These are phyloP conservation scores for Hermaeophaga mercurialis DNA, from an alignment of 2,888 invertebrate genomes.

Conservation along the genomic window DNA sequence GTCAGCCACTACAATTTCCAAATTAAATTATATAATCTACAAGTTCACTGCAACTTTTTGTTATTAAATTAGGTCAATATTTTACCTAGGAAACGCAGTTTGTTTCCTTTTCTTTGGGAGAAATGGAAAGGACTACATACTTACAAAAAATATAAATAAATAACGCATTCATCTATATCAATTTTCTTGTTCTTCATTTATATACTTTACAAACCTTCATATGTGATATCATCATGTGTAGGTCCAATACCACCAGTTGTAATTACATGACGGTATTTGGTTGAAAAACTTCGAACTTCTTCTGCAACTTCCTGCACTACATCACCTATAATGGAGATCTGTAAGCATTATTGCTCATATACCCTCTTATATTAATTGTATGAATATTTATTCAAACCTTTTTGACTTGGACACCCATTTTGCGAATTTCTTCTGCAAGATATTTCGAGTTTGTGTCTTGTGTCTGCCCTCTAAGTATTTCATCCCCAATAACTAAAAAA, in stretches of 20 bases:
- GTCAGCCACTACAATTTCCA: no score
- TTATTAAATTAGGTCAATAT: no score
- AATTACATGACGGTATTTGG: constrained; percentile 67
- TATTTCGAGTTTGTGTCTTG: constrained; percentile 72
- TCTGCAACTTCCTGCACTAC: constrained; percentile 65
- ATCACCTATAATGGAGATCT: constrained; percentile 73
- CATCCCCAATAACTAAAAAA: constrained; percentile 73
- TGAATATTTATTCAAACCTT: constrained; percentile 53
- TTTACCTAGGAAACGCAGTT: no score
- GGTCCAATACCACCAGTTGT: constrained; percentile 81
- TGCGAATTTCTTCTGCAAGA: constrained; percentile 65
- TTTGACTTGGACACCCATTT: constrained; percentile 67
- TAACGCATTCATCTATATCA: no score
- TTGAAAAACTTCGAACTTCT: constrained; percentile 67
- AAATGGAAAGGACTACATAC: no score
- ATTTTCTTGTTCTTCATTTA: no score
- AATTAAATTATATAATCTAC: no score
- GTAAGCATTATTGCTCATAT: constrained; percentile 31
- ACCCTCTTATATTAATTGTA: neutral
- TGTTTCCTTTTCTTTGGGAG: no score
- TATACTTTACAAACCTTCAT: constrained; percentile 61
- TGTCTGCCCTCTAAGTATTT: constrained; percentile 74
- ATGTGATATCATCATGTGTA: constrained; percentile 79
- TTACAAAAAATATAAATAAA: no score
- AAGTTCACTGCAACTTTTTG: no score